Conservation (phyloP, 2,888 invertebrate genomes). For the Euzophera pinguis region DNA sequence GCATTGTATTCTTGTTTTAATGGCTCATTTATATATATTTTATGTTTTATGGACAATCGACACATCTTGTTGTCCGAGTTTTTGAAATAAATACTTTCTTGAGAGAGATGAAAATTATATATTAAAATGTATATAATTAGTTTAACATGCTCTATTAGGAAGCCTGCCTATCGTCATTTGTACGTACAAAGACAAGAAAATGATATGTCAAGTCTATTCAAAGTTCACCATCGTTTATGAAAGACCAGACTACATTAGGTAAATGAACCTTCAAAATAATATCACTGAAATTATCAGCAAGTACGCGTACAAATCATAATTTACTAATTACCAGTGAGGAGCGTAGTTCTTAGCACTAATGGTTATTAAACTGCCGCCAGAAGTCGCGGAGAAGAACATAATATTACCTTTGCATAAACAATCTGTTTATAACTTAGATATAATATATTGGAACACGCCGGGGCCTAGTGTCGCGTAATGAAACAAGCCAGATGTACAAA, state of each 20-base stretch:
- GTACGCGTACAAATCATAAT: slow-evolving; percentile 2
- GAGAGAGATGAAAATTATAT: too few relatives aligned
- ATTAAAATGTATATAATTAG: too few relatives aligned
- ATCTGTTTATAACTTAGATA: slow-evolving; percentile 19
- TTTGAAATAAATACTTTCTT: too few relatives aligned
- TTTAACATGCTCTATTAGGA: too few relatives aligned
- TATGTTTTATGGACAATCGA: too few relatives aligned
- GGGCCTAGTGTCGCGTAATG: slow-evolving; percentile 47
- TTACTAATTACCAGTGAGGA: background rate
- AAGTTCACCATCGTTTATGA: background rate
- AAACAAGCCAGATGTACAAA: slow-evolving; percentile 71
- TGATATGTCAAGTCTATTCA: background rate
- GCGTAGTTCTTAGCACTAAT: background rate
- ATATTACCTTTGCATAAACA: slow-evolving; percentile 15
- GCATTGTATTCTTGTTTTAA: too few relatives aligned
- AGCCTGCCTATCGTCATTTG: too few relatives aligned
- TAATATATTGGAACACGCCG: slow-evolving; percentile 28
- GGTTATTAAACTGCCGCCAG: slow-evolving; percentile 5
- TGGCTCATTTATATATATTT: too few relatives aligned
- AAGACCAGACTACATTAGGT: background rate
- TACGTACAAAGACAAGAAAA: too few relatives aligned
- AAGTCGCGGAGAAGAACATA: slow-evolving; percentile 2
- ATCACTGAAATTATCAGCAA: slow-evolving; percentile 22
- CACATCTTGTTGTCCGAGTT: too few relatives aligned
- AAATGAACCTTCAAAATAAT: background rate